A percentile compares a stretch with the other conserved stretches of the same genome.
Conservation (phyloP, 2,888 invertebrate species). For the Fragum fragum region DNA sequence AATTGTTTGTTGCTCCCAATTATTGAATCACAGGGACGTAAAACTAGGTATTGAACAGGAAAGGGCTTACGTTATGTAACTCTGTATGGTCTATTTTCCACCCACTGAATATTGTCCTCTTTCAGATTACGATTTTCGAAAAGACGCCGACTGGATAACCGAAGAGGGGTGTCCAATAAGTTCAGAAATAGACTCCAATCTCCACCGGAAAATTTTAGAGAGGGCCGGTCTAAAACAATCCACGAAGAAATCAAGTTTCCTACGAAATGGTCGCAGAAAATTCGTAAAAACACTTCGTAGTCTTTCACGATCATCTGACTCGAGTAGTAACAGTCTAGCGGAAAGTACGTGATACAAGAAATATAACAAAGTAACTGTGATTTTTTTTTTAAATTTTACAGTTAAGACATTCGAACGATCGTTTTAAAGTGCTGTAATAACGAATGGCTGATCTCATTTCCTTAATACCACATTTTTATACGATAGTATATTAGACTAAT, state of each 20-base stretch:
- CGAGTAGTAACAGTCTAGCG: background rate
- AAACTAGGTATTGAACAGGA: no score
- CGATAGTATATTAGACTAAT: no score
- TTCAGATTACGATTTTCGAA: slow-evolving; percentile 65
- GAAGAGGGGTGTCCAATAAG: slow-evolving; percentile 52
- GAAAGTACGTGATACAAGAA: background rate
- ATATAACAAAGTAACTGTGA: background rate
- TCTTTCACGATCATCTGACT: slow-evolving; percentile 8
- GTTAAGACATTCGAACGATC: no score
- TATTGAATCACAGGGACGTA: no score
- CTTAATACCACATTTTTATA: no score
- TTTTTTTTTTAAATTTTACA: no score
- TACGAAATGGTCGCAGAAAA: slow-evolving; percentile 43
- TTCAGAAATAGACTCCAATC: slow-evolving; percentile 33
- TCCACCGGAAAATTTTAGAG: slow-evolving; percentile 50
- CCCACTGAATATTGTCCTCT: no score
- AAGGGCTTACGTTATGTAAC: no score
- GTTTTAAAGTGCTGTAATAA: no score
- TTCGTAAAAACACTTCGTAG: slow-evolving; percentile 46
- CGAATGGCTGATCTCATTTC: no score
- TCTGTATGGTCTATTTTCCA: no score
- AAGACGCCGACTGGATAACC: slow-evolving; percentile 62
- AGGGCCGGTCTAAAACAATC: slow-evolving; percentile 47
- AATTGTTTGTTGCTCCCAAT: no score
- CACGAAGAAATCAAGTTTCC: slow-evolving; percentile 24